These are phyloP conservation scores for Artemia franciscana DNA, from an alignment of 1,140 invertebrate species.

Conservation along the genomic window DNA sequence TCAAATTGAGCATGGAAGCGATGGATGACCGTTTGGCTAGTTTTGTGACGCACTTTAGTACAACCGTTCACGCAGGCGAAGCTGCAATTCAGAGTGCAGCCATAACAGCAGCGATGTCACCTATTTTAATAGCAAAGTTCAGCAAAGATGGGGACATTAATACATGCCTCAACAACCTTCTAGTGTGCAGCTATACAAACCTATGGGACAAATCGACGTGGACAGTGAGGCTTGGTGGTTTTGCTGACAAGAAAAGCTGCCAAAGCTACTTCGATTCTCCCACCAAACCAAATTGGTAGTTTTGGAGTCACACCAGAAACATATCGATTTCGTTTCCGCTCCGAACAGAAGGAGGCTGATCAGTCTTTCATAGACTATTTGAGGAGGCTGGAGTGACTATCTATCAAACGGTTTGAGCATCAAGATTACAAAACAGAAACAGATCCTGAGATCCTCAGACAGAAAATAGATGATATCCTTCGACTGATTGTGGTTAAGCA, in stretches of 20 bases:
- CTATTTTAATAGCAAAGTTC: not conserved
- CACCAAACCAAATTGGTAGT: not conserved
- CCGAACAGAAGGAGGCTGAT: not conserved
- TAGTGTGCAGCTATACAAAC: not conserved
- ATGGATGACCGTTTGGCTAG: no score
- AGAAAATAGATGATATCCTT: not conserved
- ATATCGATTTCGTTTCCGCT: not conserved
- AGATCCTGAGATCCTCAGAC: not conserved
- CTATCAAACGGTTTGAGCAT: not conserved
- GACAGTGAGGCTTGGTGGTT: not conserved
- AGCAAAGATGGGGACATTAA: not conserved
- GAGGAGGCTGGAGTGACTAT: not conserved
- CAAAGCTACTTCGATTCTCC: not conserved
- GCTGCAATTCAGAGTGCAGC: not conserved
- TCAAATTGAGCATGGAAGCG: no score
- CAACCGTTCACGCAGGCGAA: not conserved
- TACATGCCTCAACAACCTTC: not conserved
- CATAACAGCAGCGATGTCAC: not conserved
- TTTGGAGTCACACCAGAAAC: not conserved
- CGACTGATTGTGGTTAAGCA: not conserved
- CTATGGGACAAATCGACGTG: not conserved
- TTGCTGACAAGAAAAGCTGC: not conserved
- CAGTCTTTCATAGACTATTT: not conserved
- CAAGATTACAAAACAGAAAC: not conserved
- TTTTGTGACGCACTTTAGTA: no score